Evolutionary conservation across 92 coral and sea anemone species (phyloP).

Genomic region (Siderastrea radians): DNA sequence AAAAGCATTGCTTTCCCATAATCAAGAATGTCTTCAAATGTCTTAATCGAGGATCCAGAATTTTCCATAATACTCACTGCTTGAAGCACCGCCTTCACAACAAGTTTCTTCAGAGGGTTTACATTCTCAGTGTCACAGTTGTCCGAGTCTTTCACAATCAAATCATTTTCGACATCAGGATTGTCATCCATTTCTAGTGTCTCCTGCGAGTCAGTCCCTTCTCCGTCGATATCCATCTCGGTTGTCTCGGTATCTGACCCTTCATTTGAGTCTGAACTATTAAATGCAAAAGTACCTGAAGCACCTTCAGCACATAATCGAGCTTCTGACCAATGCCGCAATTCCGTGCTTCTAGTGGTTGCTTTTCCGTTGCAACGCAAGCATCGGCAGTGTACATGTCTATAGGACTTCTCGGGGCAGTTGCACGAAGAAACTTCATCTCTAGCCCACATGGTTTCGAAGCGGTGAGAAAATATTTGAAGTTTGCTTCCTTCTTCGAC

Average conservation of each 20-base stretch:
- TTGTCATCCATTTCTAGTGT: no score
- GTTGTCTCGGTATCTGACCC: neutral
- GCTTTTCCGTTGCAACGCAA: slow-evolving; percentile 62
- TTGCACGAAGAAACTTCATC: slow-evolving; percentile 67
- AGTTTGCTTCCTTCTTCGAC: neutral
- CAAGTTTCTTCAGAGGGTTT: slow-evolving; percentile 69
- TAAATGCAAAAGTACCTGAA: neutral
- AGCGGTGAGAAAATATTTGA: neutral
- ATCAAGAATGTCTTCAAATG: slow-evolving; percentile 32
- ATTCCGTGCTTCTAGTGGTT: slow-evolving; percentile 68
- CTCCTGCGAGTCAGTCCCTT: no score
- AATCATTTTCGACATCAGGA: no score
- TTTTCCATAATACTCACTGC: slow-evolving; percentile 72
- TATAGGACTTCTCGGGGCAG: slow-evolving; percentile 68
- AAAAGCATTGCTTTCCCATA: slow-evolving; percentile 43
- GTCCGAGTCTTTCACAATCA: no score
- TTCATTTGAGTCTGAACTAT: neutral
- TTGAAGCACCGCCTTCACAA: slow-evolving; percentile 71
- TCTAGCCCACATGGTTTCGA: slow-evolving; percentile 43
- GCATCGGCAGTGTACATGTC: neutral
- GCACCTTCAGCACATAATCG: neutral
- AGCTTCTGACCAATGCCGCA: slow-evolving; percentile 32
- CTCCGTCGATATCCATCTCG: neutral
- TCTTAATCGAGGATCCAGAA: slow-evolving; percentile 71
- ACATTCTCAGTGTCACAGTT: no score